These are phyloP conservation scores for Sturmia bella DNA, from an alignment of 2,888 invertebrate species.

Conservation along the genomic window DNA sequence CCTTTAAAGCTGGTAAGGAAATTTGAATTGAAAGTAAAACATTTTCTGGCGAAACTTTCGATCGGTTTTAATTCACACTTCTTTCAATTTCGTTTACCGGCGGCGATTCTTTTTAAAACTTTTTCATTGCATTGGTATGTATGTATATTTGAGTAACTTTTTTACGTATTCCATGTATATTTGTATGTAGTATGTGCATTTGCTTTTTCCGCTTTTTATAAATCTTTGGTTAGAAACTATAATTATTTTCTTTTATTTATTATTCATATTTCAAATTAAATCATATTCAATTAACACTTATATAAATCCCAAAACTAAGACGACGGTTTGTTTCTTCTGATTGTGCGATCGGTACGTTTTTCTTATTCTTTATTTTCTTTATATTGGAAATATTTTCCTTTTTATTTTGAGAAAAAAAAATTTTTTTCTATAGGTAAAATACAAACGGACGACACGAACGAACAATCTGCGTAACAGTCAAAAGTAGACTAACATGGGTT, in stretches of 20 bases:
- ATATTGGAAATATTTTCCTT: slow-evolving; percentile 36
- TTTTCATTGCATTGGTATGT: slow-evolving; percentile 28
- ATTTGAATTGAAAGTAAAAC: slow-evolving; percentile 4
- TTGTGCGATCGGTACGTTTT: slow-evolving; percentile 56
- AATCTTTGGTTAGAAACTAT: slow-evolving; percentile 49
- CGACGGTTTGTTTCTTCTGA: slow-evolving; percentile 51
- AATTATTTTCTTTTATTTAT: slow-evolving; percentile 8
- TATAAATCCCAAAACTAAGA: slow-evolving; percentile 33
- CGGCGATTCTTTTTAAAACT: slow-evolving; percentile 41
- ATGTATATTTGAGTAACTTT: neutral
- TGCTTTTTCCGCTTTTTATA: slow-evolving; percentile 26
- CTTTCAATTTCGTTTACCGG: slow-evolving; percentile 48
- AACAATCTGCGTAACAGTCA: slow-evolving; percentile 82
- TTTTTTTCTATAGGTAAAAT: slow-evolving; percentile 39
- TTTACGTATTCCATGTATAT: slow-evolving; percentile 14
- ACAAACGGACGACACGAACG: slow-evolving; percentile 76
- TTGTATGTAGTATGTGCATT: neutral
- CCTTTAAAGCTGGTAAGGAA: slow-evolving; percentile 10
- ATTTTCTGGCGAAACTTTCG: slow-evolving; percentile 17
- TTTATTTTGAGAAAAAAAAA: slow-evolving; percentile 13
- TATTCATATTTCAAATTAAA: neutral
- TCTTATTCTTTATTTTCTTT: slow-evolving; percentile 30
- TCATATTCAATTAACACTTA: slow-evolving; percentile 18
- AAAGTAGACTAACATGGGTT: slow-evolving; percentile 82
- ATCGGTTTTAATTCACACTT: slow-evolving; percentile 1